Evolutionary conservation across 2,888 invertebrate genomes (phyloP).

Genomic region (Carcina quercana): DNA sequence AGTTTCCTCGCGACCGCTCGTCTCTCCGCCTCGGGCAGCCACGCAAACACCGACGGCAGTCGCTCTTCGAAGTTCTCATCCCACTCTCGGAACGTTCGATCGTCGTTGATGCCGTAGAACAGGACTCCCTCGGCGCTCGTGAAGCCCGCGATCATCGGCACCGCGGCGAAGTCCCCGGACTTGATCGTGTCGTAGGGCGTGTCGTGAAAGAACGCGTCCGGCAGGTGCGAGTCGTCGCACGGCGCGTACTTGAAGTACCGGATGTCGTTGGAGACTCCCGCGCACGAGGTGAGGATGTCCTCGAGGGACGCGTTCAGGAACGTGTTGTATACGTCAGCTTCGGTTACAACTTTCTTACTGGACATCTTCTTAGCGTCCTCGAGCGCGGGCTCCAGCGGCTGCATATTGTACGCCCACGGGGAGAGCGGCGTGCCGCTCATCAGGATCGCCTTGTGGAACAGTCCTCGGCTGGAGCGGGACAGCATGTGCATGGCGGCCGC

Average conservation of each 20-base stretch:
- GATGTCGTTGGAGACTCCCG: slow-evolving; percentile 41
- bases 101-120: slow-evolving; percentile 46
- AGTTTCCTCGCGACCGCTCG: slow-evolving; percentile 34
- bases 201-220: slow-evolving; percentile 49
- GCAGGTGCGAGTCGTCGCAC: slow-evolving; percentile 42
- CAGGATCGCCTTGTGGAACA: slow-evolving; percentile 57
- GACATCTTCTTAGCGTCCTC: slow-evolving; percentile 46
- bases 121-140: slow-evolving; percentile 48
- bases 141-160: slow-evolving; percentile 50
- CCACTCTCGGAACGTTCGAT: slow-evolving; percentile 34
- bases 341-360: slow-evolving; percentile 19
- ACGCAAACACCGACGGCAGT: slow-evolving; percentile 52
- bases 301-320: slow-evolving; percentile 32
- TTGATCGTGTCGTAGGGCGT: slow-evolving; percentile 48
- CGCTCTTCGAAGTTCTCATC: slow-evolving; percentile 42
- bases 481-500: slow-evolving; percentile 52
- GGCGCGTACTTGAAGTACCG: slow-evolving; percentile 57
- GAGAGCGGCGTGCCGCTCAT: slow-evolving; percentile 50
- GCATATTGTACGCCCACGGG: slow-evolving; percentile 55
- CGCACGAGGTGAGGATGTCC: slow-evolving; percentile 36
- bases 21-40: slow-evolving; percentile 39
- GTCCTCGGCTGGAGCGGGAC: slow-evolving; percentile 39
- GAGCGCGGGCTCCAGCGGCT: slow-evolving; percentile 33
- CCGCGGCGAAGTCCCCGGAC: slow-evolving; percentile 46
- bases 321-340: slow-evolving; percentile 33